Evolutionary conservation across 64 coral and sea anemone species (phyloP).

Genomic region (Dendrophyllia cribrosa): DNA sequence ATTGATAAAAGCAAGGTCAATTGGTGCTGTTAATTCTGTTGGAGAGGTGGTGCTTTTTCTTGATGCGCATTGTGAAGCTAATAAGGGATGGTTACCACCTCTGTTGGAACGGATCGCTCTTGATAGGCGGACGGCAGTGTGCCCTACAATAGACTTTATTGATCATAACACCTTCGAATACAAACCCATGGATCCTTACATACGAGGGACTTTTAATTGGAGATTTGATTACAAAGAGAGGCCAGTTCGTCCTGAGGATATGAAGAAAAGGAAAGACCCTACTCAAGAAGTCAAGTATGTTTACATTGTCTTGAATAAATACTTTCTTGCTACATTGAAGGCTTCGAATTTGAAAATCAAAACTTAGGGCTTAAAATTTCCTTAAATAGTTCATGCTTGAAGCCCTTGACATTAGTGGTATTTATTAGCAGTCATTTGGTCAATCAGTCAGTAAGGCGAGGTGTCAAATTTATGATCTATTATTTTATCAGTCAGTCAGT

Average conservation of each 20-base stretch:
- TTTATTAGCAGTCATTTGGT: neutral
- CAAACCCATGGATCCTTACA: conserved; percentile 97
- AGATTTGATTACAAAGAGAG: conserved; percentile 99
- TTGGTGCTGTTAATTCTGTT: conserved; percentile 85
- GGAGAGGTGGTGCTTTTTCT: conserved; percentile 92
- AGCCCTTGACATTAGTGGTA: no score
- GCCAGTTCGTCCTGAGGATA: conserved; percentile 75
- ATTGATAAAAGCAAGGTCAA: conserved; percentile 88
- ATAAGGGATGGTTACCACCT: conserved; percentile 94
- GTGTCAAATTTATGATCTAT: no score
- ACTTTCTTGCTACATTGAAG: neutral
- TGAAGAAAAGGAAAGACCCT: conserved; percentile 84
- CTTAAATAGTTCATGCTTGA: no score
- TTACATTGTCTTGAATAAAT: neutral
- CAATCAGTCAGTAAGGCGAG: no score
- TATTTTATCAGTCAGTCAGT: no score
- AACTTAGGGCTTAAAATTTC: no score
- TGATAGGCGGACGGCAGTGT: conserved; percentile 81
- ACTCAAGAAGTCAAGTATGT: conserved; percentile 97
- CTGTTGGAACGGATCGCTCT: conserved; percentile 88
- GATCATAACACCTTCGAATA: conserved; percentile 99
- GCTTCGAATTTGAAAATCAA: no score
- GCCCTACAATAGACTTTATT: conserved; percentile 99
- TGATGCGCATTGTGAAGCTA: conserved; percentile 96
- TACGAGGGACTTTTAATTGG: conserved; percentile 98